Conservation (phyloP, 2,797 vertebrate species). For the Muraenolepis orangiensis region DNA sequence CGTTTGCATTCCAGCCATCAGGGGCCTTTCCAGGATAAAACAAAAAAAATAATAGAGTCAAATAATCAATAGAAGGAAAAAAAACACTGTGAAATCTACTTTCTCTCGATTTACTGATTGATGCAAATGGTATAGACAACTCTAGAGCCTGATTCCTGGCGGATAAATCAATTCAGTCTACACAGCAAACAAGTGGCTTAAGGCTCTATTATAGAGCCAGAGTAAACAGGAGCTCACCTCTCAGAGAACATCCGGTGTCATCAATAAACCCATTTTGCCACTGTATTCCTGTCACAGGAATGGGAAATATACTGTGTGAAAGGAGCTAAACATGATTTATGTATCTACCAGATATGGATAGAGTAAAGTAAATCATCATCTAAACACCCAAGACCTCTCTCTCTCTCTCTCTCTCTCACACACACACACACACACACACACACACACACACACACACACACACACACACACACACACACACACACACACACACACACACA, state of each 20-base stretch:
- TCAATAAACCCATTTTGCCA: conserved; percentile 48
- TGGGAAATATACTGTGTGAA: conserved; percentile 28
- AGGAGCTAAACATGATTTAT: conserved; percentile 14
- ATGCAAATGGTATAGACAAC: conserved; percentile 41
- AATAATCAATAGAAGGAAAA: conserved; percentile 8
- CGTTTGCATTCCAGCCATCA: not conserved
- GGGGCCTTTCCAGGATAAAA: not conserved
- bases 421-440: too few relatives aligned
- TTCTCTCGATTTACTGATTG: conserved; percentile 48
- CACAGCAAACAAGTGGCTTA: conserved; percentile 49
- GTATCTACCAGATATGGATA: conserved; percentile 24
- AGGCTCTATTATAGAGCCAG: conserved; percentile 55
- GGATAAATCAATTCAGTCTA: conserved; percentile 59
- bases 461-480: conserved; percentile 8
- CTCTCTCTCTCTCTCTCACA: too few relatives aligned
- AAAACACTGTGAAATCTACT: conserved; percentile 25
- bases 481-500: conserved; percentile 5
- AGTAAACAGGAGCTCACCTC: conserved; percentile 34
- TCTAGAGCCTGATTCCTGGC: conserved; percentile 49
- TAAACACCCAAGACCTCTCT: not conserved
- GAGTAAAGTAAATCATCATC: not conserved
- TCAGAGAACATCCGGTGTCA: conserved; percentile 45
- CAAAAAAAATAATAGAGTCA: not conserved
- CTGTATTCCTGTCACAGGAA: conserved; percentile 28
- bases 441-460: too few relatives aligned